Evolutionary conservation across 2,888 invertebrate species (phyloP), one percentile per base, ranked within the genome.

Genomic region (Blera fallax): DNA sequence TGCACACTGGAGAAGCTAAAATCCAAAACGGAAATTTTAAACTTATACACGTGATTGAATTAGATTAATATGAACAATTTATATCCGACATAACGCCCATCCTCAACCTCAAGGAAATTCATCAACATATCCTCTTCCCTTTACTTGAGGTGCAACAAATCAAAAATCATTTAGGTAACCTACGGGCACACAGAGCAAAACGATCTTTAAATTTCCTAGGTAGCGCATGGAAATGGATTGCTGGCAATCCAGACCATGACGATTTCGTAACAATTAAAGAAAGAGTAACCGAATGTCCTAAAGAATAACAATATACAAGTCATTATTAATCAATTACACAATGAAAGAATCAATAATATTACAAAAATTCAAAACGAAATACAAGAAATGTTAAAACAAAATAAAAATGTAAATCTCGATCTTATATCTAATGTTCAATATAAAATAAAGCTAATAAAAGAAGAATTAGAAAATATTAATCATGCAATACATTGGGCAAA

Each of bases 11-110:
- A 48, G 27, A 40, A 21, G 11, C 70, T 7, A 70, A 45, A 27
- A 72, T 45, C 56, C 14, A 80, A 84, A 50, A 48, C 43, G 16
- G 70, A 64, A 52, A 62, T 21, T 34, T 72, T 21, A 32, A 69
- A 45, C 65, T 34, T 78, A 77, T 83, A 8, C 87, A 87, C 8
- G 69, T 58, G 2, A 77, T 80, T 8, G 50, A 87, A 14, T 34
- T 76, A 1, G 43, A 70, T 2, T 16, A 65, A 21, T 52, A 67
- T 21, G 18, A 64, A 3, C 45, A 32, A 64, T 32, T 64, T 6
- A 34, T 29, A 64, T 10, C 16, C 18, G 34, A n/a, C 11, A 34
- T 24, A 32, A 21, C 3, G 6, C 32, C 29, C 7, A 34, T n/a
- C n/a, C n/a, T 65, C 34, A 34, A 56, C 11, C 10, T 37, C 7